Conservation (phyloP, 2,888 invertebrate species). For the Metalampra italica region DNA sequence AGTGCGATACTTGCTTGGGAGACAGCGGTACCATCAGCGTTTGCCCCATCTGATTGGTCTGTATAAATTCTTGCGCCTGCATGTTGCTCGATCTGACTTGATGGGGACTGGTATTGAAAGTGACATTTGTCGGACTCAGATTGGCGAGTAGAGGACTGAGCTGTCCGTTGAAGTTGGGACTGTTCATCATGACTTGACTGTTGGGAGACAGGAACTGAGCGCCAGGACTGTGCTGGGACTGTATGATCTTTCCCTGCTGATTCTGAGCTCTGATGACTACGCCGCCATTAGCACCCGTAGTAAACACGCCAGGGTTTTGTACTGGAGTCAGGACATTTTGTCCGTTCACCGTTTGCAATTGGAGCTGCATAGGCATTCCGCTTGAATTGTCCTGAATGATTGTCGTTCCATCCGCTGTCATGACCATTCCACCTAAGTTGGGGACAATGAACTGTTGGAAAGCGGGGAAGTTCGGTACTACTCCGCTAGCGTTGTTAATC, state of each 20-base stretch:
- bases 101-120: constrained; percentile 77
- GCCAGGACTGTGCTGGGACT: constrained; percentile 82
- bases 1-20: constrained; percentile 77
- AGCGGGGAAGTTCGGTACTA: constrained; percentile 86
- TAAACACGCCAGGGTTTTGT: constrained; percentile 81
- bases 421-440: constrained; percentile 88
- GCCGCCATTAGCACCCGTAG: constrained; percentile 83
- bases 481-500: constrained; percentile 83
- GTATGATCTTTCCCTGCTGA: constrained; percentile 84
- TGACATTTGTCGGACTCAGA: constrained; percentile 83
- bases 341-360: constrained; percentile 88
- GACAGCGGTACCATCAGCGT: constrained; percentile 85
- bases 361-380: constrained; percentile 84
- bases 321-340: constrained; percentile 87
- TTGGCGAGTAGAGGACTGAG: constrained; percentile 88
- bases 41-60: constrained; percentile 84
- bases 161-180: constrained; percentile 85
- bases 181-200: constrained; percentile 86
- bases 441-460: constrained; percentile 92
- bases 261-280: constrained; percentile 89
- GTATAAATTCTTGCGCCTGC: constrained; percentile 84
- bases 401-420: constrained; percentile 89
- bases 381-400: constrained; percentile 85
- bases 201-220: constrained; percentile 87
- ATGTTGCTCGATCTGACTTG: constrained; percentile 73